Base-by-base conservation (phyloP, 2,888 invertebrate genomes). In the Rotaria macrura region DNA sequence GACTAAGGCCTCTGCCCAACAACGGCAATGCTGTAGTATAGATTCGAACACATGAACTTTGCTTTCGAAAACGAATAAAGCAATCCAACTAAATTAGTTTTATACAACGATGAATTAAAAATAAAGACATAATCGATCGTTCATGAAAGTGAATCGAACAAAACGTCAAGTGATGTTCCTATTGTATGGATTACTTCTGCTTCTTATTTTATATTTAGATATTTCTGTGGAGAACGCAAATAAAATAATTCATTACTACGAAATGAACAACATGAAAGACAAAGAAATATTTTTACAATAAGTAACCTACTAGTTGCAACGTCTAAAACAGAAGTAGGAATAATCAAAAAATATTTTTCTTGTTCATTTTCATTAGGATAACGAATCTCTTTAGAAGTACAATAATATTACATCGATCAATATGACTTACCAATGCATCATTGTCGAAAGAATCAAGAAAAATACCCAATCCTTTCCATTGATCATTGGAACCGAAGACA, bases 391-490 rank as follows among this genome's bases (percentile, higher is more conserved):
- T 57, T 6, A 14, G 3, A 5, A 65, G 14, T 1, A 17, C 23
- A 65, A 7, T n/a, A 3, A 4, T 34, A 29, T 12, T n/a, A 34
- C 5, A 20, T 20, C 7, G 6, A 34, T 54, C 43, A 12, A 7
- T 38, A 25, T 38, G 29, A 43, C 54, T 65, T 84, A 91, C 91
- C 89, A 90, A 95, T 90, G 95, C 96, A 91, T 98, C 97, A 90
- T 98, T 98, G 91, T 98, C 99, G 90, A 98, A 99, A 0, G 98
- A 98, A 91, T 99, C 99, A 89, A 99, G 96, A 91, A 99, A 95
- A 85, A 98, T 90, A 17, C 94, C 98, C 57, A 99, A 93, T 86
- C 99, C 99, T 89, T 93, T 94, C 99, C 99, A 99, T 88, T 94
- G 93, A 91, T 99, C 98, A 1, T 95, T 95, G n/a, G 96, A 95